Evolutionary conservation across 2,888 invertebrate genomes (phyloP).

Genomic region (Petrolisthes cinctipes): DNA sequence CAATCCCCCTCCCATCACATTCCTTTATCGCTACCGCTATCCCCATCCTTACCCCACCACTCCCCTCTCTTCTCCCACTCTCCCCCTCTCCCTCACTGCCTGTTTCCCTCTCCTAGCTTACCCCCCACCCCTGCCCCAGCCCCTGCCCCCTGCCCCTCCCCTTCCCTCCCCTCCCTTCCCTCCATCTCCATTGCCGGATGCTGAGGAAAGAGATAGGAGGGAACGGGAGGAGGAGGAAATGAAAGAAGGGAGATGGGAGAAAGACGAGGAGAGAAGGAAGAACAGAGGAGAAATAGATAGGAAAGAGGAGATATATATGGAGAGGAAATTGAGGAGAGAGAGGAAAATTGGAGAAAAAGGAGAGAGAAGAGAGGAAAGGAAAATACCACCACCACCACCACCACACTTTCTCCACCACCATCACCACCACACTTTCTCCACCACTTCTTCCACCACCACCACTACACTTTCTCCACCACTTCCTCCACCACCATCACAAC

Average conservation of each 20-base stretch:
- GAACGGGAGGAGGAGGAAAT: neutral
- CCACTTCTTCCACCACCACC: too few relatives aligned
- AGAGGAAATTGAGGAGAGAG: neutral
- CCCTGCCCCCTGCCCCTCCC: neutral
- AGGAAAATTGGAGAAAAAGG: neutral
- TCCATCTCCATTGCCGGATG: neutral
- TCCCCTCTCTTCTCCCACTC: neutral
- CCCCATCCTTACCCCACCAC: neutral
- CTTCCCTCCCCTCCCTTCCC: neutral
- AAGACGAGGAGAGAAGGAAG: neutral
- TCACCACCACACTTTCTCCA: too few relatives aligned
- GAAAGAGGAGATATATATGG: neutral
- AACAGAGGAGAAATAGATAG: neutral
- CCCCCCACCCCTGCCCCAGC: neutral
- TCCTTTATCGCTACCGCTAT: neutral
- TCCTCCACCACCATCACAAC: too few relatives aligned
- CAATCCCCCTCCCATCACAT: neutral
- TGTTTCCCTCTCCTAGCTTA: neutral
- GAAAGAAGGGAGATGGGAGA: neutral
- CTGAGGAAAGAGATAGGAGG: neutral
- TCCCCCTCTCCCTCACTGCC: neutral
- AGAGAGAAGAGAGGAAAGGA: too few relatives aligned
- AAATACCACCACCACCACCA: too few relatives aligned
- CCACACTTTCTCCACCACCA: too few relatives aligned
- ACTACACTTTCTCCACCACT: too few relatives aligned